Evolutionary conservation across 2,888 invertebrate genomes (phyloP).

Genomic region (Lasioglossum vierecki): DNA sequence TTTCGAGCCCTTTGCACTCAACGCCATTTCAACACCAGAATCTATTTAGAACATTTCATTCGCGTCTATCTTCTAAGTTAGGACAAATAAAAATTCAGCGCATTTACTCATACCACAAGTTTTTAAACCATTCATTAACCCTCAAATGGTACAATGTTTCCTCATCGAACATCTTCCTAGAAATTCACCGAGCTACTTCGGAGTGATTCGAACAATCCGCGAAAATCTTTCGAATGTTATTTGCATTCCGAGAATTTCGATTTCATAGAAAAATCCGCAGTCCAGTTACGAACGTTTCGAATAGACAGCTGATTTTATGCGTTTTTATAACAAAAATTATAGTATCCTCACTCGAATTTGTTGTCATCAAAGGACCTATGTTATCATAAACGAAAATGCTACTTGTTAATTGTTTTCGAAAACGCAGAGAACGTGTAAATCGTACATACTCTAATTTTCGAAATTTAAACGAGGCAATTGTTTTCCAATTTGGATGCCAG

Average conservation of each 20-base stretch:
- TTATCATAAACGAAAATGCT: too few species aligned
- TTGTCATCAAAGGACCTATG: too few species aligned
- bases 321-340: too few species aligned
- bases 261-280: background rate
- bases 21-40: background rate
- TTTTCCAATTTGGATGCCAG: too few species aligned
- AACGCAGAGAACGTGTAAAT: too few species aligned
- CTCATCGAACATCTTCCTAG: background rate
- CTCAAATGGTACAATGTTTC: background rate
- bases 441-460: too few species aligned
- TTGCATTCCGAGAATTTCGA: background rate
- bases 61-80: background rate
- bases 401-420: too few species aligned
- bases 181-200: background rate
- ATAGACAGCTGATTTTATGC: too few species aligned
- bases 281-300: background rate
- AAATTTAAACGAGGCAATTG: too few species aligned
- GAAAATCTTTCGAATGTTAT: background rate
- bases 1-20: background rate
- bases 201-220: background rate
- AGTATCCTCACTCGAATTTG: too few species aligned
- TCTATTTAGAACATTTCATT: background rate
- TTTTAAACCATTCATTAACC: background rate
- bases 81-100: background rate
- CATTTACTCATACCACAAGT: background rate